These are phyloP conservation scores for Listronotus bonariensis DNA, from an alignment of 1,140 invertebrate species.

Conservation along the genomic window DNA sequence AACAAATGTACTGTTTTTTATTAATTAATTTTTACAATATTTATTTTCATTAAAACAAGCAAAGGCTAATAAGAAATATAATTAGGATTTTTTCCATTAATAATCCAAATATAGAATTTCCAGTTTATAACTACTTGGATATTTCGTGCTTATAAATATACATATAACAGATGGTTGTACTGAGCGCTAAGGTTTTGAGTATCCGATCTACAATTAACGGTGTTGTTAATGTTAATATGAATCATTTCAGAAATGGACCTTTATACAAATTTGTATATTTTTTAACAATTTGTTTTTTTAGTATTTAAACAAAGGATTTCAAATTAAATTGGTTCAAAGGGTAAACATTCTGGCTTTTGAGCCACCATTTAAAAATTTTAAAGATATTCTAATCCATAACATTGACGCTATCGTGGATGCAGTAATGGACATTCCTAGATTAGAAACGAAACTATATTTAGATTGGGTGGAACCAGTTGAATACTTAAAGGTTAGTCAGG, in stretches of 20 bases:
- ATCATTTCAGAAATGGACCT: slow-evolving; percentile 63
- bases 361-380: slow-evolving; percentile 77
- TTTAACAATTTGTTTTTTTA: slow-evolving; percentile 57
- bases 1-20: no score
- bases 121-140: no score
- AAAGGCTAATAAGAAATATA: no score
- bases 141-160: no score
- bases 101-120: no score
- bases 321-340: slow-evolving; percentile 70
- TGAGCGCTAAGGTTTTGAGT: slow-evolving; percentile 67
- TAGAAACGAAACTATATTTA: slow-evolving; percentile 73
- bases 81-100: no score
- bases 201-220: no score
- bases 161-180: slow-evolving; percentile 82
- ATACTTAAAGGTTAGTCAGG: slow-evolving; percentile 60
- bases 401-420: slow-evolving; percentile 75
- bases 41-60: no score
- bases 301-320: slow-evolving; percentile 74
- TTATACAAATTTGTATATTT: slow-evolving; percentile 59
- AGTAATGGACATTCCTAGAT: slow-evolving; percentile 69
- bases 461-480: slow-evolving; percentile 59
- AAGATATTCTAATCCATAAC: slow-evolving; percentile 70
- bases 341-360: slow-evolving; percentile 75
- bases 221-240: no score
- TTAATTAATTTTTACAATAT: no score